phyloP scores from a whole-genome alignment of 1,140 invertebrate genomes.

The Cataglyphis hispanica region DNA sequence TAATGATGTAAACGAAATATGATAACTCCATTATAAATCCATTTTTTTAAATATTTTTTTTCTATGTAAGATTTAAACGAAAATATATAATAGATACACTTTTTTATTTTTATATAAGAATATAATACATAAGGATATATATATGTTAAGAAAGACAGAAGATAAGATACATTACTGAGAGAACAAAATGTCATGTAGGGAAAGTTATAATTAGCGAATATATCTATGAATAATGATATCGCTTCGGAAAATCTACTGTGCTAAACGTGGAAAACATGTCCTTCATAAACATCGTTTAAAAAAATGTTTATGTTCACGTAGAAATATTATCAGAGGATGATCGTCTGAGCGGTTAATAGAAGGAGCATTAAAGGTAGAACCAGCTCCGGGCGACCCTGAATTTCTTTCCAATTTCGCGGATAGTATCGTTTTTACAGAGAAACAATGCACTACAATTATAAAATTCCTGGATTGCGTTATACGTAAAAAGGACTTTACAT shows the following conservation, averaged over 20 bases:
- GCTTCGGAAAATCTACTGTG: neutral
- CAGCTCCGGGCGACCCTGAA: slow-evolving; percentile 58
- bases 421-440: slow-evolving; percentile 27
- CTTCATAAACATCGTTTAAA: slow-evolving; percentile 33
- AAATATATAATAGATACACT: neutral
- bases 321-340: slow-evolving; percentile 42
- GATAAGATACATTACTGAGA: neutral
- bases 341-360: slow-evolving; percentile 29
- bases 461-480: slow-evolving; percentile 42
- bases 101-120: no score
- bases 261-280: slow-evolving; percentile 7
- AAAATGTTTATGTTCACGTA: slow-evolving; percentile 29
- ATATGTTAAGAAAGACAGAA: neutral
- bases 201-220: neutral
- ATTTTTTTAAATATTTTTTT: slow-evolving; percentile 21
- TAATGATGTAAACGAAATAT: neutral
- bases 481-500: slow-evolving; percentile 34
- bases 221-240: neutral
- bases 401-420: slow-evolving; percentile 50
- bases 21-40: neutral
- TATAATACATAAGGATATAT: neutral
- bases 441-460: slow-evolving; percentile 43
- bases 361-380: slow-evolving; percentile 58
- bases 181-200: neutral
- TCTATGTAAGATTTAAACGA: neutral